These are phyloP conservation scores for Drosophila engyochracea DNA, from an alignment of 2,888 invertebrate species.

Conservation along the genomic window DNA sequence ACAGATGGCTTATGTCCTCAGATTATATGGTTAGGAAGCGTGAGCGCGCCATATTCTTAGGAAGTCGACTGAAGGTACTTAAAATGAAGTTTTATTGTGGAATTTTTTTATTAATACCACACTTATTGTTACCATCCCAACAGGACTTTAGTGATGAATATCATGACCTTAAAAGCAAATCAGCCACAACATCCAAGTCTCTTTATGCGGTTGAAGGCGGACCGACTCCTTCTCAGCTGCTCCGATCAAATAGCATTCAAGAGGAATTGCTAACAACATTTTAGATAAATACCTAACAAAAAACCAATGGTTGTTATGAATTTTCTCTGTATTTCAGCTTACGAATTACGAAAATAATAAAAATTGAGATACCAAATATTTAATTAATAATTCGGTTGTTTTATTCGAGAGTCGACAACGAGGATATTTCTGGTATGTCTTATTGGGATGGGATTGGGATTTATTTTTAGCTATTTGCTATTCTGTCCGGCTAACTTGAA, in stretches of 20 bases:
- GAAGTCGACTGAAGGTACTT: slow-evolving; percentile 91
- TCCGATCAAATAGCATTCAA: slow-evolving; percentile 93
- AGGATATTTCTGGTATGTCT: not conserved
- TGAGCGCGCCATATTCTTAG: slow-evolving; percentile 94
- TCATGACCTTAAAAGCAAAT: slow-evolving; percentile 89
- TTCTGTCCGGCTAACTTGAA: not conserved
- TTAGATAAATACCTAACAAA: slow-evolving; percentile 58
- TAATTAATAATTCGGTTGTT: not conserved
- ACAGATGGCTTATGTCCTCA: slow-evolving; percentile 96
- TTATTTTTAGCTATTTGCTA: not conserved
- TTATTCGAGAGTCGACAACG: not conserved
- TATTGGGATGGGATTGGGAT: not conserved
- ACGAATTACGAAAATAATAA: slow-evolving; percentile 26
- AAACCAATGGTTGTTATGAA: slow-evolving; percentile 6
- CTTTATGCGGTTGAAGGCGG: slow-evolving; percentile 87
- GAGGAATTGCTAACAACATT: slow-evolving; percentile 90
- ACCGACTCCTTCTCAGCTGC: slow-evolving; percentile 87
- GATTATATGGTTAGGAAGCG: slow-evolving; percentile 97
- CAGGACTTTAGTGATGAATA: slow-evolving; percentile 92
- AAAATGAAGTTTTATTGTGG: not conserved
- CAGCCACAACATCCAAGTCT: slow-evolving; percentile 87
- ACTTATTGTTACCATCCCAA: not conserved
- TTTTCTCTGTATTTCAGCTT: slow-evolving; percentile 44
- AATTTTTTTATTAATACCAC: slow-evolving; percentile 1
- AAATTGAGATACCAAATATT: slow-evolving; percentile 37